Evolutionary conservation across 2,797 vertebrate species (phyloP).

Genomic region (Hippopotamyrus pictus): DNA sequence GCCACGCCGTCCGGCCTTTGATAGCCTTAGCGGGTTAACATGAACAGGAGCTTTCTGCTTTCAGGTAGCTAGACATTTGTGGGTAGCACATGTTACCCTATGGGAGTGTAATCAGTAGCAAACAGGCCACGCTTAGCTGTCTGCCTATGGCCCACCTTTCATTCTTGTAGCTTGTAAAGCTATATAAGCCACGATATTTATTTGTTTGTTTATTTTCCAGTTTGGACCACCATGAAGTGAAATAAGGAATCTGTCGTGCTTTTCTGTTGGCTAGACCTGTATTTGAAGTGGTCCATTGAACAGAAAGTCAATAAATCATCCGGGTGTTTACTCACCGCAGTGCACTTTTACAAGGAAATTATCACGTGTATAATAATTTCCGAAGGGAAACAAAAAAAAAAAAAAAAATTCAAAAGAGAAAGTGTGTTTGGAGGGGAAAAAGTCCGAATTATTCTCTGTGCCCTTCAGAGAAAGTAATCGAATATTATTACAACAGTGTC

Average conservation of each 20-base stretch:
- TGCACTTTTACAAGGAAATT: not conserved
- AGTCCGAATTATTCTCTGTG: not conserved
- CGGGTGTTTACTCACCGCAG: not conserved
- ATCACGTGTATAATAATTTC: not conserved
- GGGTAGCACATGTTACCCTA: not conserved
- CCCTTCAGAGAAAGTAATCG: not conserved
- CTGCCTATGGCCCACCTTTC: not conserved
- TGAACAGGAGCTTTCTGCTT: not conserved
- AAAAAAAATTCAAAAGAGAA: not conserved
- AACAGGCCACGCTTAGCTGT: not conserved
- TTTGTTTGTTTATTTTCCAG: not conserved
- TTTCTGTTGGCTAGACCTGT: not conserved
- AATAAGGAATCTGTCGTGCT: not conserved
- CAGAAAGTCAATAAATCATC: not conserved
- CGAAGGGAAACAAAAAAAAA: not conserved
- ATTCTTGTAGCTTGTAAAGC: not conserved
- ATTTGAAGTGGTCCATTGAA: not conserved
- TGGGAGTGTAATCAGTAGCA: slow-evolving; percentile 1
- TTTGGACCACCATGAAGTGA: not conserved
- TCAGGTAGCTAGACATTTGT: not conserved
- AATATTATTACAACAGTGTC: not conserved
- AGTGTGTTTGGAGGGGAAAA: not conserved
- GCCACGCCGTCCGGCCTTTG: not conserved
- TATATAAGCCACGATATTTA: not conserved
- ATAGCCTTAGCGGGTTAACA: not conserved